Evolutionary conservation across 2,113 vertebrate genomes (phyloP).

Genomic region (Melanocharis versteri): DNA sequence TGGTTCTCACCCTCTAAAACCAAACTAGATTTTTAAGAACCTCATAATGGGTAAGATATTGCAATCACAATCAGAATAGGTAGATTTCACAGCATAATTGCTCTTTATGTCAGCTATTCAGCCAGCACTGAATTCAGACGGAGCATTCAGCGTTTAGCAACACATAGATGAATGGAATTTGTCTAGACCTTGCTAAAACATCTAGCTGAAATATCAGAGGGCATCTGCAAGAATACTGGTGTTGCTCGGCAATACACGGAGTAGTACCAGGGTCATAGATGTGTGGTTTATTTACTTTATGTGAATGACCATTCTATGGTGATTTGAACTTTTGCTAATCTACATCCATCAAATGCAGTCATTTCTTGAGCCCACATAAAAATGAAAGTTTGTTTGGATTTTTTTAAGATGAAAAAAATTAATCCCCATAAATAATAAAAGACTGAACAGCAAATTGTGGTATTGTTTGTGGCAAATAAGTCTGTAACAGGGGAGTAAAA

Average conservation of each 20-base stretch:
- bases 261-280: background rate
- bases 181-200: background rate
- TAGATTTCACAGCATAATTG: background rate
- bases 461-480: background rate
- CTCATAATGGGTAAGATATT: background rate
- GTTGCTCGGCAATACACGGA: background rate
- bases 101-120: background rate
- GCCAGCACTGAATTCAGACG: background rate
- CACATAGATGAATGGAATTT: background rate
- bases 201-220: background rate
- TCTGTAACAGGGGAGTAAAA: background rate
- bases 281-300: background rate
- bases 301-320: background rate
- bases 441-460: background rate
- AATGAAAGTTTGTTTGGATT: background rate
- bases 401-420: background rate
- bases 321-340: background rate
- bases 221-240: background rate
- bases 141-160: background rate
- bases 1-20: background rate
- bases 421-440: background rate
- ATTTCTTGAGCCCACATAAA: background rate
- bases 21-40: background rate
- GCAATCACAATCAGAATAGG: background rate
- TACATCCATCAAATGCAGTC: background rate